Base-by-base conservation (phyloP, 2,888 invertebrate genomes). In the Steinernema scapterisci region DNA sequence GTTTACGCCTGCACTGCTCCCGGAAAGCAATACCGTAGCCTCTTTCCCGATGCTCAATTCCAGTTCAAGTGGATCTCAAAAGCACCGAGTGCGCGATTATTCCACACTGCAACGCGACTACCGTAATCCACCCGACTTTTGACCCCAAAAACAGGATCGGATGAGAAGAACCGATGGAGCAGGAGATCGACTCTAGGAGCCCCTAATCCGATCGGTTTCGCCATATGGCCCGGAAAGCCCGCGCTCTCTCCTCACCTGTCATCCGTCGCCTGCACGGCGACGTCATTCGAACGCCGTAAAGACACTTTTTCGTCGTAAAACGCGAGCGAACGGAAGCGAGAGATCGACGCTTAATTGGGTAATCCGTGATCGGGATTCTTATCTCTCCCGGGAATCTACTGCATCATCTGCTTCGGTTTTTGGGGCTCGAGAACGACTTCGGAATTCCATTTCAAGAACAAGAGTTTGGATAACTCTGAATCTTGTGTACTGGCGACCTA, bases 121-220 rank as follows among this genome's bases (percentile, higher is more conserved):
- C 54, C 21, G 54, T 54, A 54, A 23, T 21, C 54, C 54, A 6
- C 3, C 6, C 54, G 63, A 63, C 63, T 27, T 63, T 63, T 63
- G 63, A 63, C 31, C 63, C 31, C 21, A 13, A 21, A 63, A 63
- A 25, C 25, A 16, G 31, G 63, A 38, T 6, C 3, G 38, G 38
- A 38, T 3, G 9, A 38, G 38, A 38, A 38, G 54, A 9, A 1
- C 31, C 16, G 63, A 63, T n/a, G 27, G 9, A 16, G 63, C 27
- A 31, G 31, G 31, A 48, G n/a, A n/a, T 48, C 48, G 48, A 48
- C 48, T 16, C 38, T n/a, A 38, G 38, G 9, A 9, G 38, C 9
- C 38, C 11, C 63, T 63, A 63, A 63, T 63, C 63, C 63, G 63
- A 27, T 63, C 38, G 63, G 63, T 63, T 63, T 63, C 63, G 63